These are phyloP conservation scores for Brachyalestes nurse DNA, from an alignment of 2,797 vertebrate species.

Conservation along the genomic window DNA sequence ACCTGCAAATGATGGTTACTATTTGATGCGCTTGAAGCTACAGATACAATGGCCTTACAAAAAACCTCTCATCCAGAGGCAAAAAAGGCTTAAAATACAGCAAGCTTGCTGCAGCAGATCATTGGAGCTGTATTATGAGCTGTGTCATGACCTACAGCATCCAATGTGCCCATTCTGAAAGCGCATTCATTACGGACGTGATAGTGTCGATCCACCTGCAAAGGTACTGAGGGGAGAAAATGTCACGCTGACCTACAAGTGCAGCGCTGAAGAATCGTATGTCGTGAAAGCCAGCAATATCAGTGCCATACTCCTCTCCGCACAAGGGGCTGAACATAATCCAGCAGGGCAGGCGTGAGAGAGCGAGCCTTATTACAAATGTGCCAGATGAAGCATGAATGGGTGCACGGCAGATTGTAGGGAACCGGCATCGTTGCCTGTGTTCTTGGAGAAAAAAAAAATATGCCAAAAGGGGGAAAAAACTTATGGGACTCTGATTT, in stretches of 20 bases:
- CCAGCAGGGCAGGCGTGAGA: constrained; percentile 42
- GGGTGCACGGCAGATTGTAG: constrained; percentile 37
- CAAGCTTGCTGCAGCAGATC: neutral
- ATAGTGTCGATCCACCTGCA: constrained; percentile 51
- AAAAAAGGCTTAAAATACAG: neutral
- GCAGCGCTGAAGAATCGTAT: constrained; percentile 64
- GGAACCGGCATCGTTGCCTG: constrained; percentile 55
- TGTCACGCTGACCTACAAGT: constrained; percentile 72
- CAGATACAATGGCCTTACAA: neutral
- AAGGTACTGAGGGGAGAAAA: constrained; percentile 60
- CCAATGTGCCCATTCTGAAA: constrained; percentile 26
- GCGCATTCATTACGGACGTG: constrained; percentile 63
- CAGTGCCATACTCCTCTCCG: constrained; percentile 57
- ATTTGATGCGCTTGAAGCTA: neutral
- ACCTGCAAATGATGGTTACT: neutral
- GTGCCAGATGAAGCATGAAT: constrained; percentile 58
- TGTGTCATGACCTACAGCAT: neutral
- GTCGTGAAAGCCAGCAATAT: constrained; percentile 60
- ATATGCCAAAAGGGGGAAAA: constrained; percentile 46
- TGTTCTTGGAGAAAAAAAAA: constrained; percentile 52
- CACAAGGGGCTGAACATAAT: constrained; percentile 64
- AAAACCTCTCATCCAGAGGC: too few species aligned
- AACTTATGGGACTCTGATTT: constrained; percentile 55
- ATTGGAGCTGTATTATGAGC: constrained; percentile 15
- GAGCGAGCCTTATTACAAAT: constrained; percentile 49